Evolutionary conservation across 2,797 vertebrate species (phyloP).

Genomic region (Tapera naevia): DNA sequence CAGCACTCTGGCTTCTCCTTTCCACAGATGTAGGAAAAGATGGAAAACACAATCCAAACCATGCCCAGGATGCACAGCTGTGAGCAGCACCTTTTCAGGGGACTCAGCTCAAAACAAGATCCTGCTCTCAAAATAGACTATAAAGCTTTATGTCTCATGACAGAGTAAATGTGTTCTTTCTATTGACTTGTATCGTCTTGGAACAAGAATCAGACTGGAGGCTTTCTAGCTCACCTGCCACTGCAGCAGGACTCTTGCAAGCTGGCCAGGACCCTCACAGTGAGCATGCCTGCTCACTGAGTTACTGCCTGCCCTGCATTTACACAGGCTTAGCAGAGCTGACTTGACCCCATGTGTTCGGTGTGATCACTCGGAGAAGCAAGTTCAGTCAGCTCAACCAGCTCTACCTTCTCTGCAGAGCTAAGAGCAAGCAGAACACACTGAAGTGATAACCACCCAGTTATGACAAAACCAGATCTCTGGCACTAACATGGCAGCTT

Average conservation of each 20-base stretch:
- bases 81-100: neutral
- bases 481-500: neutral
- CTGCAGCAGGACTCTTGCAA: neutral
- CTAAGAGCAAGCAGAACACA: neutral
- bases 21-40: neutral
- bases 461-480: neutral
- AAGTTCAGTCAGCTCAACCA: neutral
- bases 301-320: neutral
- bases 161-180: neutral
- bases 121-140: neutral
- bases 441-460: neutral
- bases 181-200: neutral
- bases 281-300: accelerated
- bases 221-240: neutral
- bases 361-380: neutral
- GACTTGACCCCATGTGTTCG: accelerated
- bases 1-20: neutral
- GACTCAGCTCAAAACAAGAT: neutral
- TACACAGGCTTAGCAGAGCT: neutral
- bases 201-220: neutral
- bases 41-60: neutral
- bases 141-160: neutral
- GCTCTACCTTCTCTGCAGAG: neutral
- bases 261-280: neutral
- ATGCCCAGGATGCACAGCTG: neutral